Evolutionary conservation across 2,888 invertebrate species (phyloP).

Genomic region (Herminia tarsipennalis): DNA sequence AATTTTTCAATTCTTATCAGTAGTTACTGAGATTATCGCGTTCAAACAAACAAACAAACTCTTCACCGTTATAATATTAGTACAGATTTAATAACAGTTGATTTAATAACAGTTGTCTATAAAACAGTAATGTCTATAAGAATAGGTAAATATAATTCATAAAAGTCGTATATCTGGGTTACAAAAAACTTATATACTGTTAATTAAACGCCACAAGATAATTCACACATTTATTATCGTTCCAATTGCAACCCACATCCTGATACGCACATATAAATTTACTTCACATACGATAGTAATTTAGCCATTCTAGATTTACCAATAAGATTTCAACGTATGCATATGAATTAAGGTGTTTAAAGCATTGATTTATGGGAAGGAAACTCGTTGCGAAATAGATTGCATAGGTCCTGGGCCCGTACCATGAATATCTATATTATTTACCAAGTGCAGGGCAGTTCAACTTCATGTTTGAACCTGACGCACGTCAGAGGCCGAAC

Average conservation of each 20-base stretch:
- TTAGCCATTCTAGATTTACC: conserved; percentile 1
- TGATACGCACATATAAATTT: neutral
- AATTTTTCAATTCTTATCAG: too few species aligned
- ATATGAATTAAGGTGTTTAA: conserved; percentile 3
- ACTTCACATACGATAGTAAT: neutral
- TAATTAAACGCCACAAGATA: neutral
- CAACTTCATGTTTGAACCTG: too few species aligned
- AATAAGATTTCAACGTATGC: conserved; percentile 3
- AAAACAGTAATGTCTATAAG: too few species aligned
- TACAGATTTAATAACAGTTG: too few species aligned
- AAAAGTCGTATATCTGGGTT: neutral
- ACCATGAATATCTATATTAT: too few species aligned
- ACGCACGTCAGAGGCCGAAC: too few species aligned
- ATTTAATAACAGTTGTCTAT: too few species aligned
- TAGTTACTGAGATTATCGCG: too few species aligned
- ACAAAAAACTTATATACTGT: neutral
- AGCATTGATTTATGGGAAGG: conserved; percentile 23
- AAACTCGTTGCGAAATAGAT: conserved; percentile 19
- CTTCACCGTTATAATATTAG: too few species aligned
- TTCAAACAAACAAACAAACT: too few species aligned
- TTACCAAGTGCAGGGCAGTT: too few species aligned
- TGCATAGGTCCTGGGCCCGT: too few species aligned
- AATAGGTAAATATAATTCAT: neutral
- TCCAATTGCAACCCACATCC: conserved; percentile 3
- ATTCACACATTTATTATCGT: neutral